Base-by-base conservation (phyloP, 2,888 invertebrate species). In the Camptogramma bilineatum region DNA sequence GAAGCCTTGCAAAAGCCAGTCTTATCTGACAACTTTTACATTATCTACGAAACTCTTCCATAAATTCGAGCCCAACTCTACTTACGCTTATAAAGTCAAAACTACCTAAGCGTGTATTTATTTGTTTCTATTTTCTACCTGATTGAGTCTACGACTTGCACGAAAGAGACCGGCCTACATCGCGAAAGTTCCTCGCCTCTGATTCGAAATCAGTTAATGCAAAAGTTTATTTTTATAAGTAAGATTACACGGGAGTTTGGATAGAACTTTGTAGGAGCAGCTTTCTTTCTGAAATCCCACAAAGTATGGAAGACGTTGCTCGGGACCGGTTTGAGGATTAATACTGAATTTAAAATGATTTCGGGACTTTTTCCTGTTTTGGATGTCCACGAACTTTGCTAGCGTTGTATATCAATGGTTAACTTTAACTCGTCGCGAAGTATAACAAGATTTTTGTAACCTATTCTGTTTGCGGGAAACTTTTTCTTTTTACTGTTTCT, bases 151-250 rank as follows among this genome's bases (percentile, higher is more conserved):
- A 76, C 78, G 89, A 90, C 84, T 88, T 86, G 76, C 66, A 72
- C 72, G 80, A 76, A 84, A 83, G 83, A 83, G 81, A 79, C 82
- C 79, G 80, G 83, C 85, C 85, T 86, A 88, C 91, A 88, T 90
- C 81, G 79, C 74, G 64, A 84, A 85, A 88, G 80, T 89, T 88
- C 74, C 74, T 81, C 84, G 78, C 81, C 83, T 85, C 87, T 89
- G 88, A 92, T 91, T 91, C 91, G 83, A 90, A 91, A 91, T 91
- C 93, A 89, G 93, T 92, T 93, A 93, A 93, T 93, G 93, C 84
- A 93, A 92, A 93, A 93, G 93, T 93, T 93, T 93, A 93, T 93
- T 93, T 93, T 93, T 93, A 93, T 93, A 93, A 93, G 93, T 93
- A 90, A 93, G 93, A 93, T 93, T 93, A 93, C 90, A 90, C 87